Base-by-base conservation (phyloP, 53 echinoderm and acorn worm genomes). In the Zoroaster sp. region DNA sequence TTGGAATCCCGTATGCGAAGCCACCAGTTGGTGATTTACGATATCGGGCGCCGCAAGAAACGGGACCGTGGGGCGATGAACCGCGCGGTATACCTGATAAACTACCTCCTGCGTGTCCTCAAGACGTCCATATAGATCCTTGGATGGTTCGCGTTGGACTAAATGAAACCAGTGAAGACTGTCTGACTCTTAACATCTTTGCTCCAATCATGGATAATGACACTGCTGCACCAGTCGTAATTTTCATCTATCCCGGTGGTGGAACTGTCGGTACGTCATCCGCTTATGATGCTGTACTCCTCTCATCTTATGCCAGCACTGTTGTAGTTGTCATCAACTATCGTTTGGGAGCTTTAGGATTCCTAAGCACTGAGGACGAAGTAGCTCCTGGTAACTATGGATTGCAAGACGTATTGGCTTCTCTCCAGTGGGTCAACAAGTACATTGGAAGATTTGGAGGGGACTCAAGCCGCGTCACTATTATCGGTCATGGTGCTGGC, bases 261-360 rank as follows among this genome's bases (percentile, higher is more conserved):
- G 54, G 51, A n/a, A 70, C 72, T 3, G 81, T 74, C 8, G 78
- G 87, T 11, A 74, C 80, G 7, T 80, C 87, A 3, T 83, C 83
- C 13, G 51, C 32, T 7, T 80, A 88, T 41, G 94, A 92, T 51
- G 93, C 80, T 1, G 40, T 79, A 31, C 74, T 73, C 1, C 87
- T 95, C 1, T 86, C 95, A 63, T 90, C 91, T 0, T 73, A 87
- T 8, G 47, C 86, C 0, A 54, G 89, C 17, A 87, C 91, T 17
- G 71, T 93, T 0, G 93, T 95, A 4, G 93, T 95, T 37, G 83
- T 91, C 4, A 34, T 93, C 11, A 93, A 91, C 54, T 82, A 95
- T 42, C 93, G 95, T 37, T 74, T 95, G 1, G 95, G 93, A 32
- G 91, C 95, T 31, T 81, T 95, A 20, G 95, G 95, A 35, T 95